Percentiles rank a stretch among this genome's conserved stretches.
These are phyloP conservation scores for Poicephalus meyeri DNA, from an alignment of 2,113 vertebrate genomes.

Conservation along the genomic window DNA sequence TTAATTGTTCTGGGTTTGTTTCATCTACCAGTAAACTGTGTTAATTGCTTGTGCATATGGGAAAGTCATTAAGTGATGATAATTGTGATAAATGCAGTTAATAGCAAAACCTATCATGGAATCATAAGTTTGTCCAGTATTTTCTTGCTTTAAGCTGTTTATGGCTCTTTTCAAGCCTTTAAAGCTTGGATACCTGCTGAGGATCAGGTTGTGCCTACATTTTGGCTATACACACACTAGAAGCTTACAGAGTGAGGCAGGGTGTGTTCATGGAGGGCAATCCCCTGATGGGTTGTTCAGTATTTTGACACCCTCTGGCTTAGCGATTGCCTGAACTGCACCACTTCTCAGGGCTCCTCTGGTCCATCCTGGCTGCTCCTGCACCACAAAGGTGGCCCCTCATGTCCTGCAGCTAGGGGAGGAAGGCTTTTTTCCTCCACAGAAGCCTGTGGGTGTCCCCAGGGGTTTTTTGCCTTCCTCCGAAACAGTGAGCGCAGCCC, in stretches of 20 bases:
- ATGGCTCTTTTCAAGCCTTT: not conserved
- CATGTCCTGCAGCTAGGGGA: not conserved
- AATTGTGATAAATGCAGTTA: not conserved
- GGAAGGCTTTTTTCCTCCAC: not conserved
- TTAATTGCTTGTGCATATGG: not conserved
- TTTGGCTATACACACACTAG: not conserved
- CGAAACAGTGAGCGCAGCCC: not conserved
- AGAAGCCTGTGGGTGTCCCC: not conserved
- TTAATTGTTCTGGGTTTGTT: not conserved
- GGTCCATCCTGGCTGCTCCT: not conserved
- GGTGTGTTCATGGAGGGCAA: not conserved
- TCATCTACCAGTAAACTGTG: not conserved
- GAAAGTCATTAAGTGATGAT: not conserved
- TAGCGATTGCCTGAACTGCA: not conserved
- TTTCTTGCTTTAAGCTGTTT: not conserved
- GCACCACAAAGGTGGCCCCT: not conserved
- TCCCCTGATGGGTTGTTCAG: not conserved
- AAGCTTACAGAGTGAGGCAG: not conserved
- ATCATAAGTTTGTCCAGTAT: not conserved
- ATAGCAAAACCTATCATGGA: not conserved
- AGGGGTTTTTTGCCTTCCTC: not conserved
- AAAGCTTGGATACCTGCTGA: not conserved
- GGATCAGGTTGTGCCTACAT: not conserved
- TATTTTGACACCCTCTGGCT: not conserved
- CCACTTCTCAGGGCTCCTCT: not conserved